Conservation (phyloP, 2,888 invertebrate genomes). For the Pecten maximus region DNA sequence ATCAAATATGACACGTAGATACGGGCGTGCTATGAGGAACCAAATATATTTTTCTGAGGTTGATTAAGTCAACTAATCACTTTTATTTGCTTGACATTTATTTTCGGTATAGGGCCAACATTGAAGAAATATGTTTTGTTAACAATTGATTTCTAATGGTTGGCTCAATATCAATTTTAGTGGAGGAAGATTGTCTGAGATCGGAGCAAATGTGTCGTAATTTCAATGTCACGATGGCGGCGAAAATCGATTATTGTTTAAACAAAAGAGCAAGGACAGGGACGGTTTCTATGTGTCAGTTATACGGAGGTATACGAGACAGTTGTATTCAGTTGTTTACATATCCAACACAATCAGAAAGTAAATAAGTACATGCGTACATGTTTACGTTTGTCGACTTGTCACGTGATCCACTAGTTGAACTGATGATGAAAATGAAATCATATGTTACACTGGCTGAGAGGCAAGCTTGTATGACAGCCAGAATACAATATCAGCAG, state of each 20-base stretch:
- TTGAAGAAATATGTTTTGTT: not conserved
- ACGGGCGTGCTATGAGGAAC: not conserved
- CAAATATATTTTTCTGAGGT: not conserved
- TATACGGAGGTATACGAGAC: not conserved
- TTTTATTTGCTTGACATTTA: not conserved
- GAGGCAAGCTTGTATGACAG: not conserved
- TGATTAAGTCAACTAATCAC: not conserved
- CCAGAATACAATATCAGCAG: not conserved
- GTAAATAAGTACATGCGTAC: not conserved
- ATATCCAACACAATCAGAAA: not conserved
- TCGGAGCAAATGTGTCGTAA: not conserved
- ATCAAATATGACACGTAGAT: not conserved
- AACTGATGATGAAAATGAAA: not conserved
- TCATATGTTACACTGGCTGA: not conserved
- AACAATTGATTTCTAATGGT: not conserved
- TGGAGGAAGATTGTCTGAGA: conserved; percentile 16
- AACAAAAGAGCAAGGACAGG: not conserved
- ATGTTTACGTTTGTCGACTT: not conserved
- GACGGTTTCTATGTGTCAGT: not conserved
- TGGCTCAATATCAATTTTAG: not conserved
- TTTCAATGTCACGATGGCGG: not conserved
- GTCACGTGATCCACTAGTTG: not conserved
- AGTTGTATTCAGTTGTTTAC: not conserved
- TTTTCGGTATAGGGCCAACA: not conserved
- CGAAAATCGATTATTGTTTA: not conserved